Percentiles rank a stretch among this genome's conserved stretches.
These are phyloP conservation scores for Cheilosia urbana DNA, from an alignment of 2,888 invertebrate species.

Conservation along the genomic window DNA sequence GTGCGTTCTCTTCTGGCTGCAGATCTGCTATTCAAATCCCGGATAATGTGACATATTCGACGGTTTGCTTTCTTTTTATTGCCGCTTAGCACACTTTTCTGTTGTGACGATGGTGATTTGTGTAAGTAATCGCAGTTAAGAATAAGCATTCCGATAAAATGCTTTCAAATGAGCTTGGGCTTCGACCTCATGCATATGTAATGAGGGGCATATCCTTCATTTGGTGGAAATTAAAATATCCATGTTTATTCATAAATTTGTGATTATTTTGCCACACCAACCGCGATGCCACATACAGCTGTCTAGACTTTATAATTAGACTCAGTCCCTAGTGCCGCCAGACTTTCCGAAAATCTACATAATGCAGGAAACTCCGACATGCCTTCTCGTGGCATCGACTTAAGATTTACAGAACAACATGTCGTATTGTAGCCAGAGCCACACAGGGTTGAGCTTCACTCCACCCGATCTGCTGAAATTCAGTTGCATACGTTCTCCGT, in stretches of 20 bases:
- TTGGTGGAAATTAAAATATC: not conserved
- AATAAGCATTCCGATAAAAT: too few relatives aligned
- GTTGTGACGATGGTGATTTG: not conserved
- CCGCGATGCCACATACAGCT: not conserved
- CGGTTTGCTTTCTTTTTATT: slow-evolving; percentile 37
- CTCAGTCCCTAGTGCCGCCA: slow-evolving; percentile 2
- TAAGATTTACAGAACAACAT: slow-evolving; percentile 31
- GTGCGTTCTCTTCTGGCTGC: slow-evolving; percentile 31
- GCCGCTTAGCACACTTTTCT: slow-evolving; percentile 16
- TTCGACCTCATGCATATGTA: not conserved
- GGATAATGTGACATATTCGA: slow-evolving; percentile 57
- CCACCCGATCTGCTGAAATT: slow-evolving; percentile 5
- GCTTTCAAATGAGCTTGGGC: not conserved
- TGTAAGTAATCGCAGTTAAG: slow-evolving; percentile 1
- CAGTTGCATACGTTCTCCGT: not conserved
- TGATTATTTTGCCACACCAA: slow-evolving; percentile 9
- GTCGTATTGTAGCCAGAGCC: slow-evolving; percentile 6
- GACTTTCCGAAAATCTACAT: slow-evolving; percentile 40
- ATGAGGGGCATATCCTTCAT: not conserved
- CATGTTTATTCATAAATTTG: slow-evolving; percentile 43
- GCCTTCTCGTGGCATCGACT: not conserved
- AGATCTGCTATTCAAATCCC: slow-evolving; percentile 45
- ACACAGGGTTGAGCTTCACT: slow-evolving; percentile 1
- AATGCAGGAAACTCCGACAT: slow-evolving; percentile 9
- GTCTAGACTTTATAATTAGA: slow-evolving; percentile 57